A percentile compares a stretch with the other conserved stretches of the same genome.
Evolutionary conservation across 30 jellyfish, hydroid and myxozoan species (phyloP).

Genomic region (Aurelia coerulea): DNA sequence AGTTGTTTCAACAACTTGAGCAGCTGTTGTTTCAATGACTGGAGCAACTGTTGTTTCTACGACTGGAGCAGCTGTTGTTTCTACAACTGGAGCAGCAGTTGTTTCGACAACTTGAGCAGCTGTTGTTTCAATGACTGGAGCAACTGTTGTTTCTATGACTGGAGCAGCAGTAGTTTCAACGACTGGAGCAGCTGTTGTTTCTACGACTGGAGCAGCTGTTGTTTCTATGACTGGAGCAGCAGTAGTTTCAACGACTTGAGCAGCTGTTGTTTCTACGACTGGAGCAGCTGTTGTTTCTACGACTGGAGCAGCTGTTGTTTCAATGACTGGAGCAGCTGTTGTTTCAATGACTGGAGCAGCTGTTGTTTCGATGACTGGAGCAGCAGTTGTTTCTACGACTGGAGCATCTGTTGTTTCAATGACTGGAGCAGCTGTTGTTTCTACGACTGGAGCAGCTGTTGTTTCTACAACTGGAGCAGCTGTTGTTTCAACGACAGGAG

Average conservation of each 20-base stretch:
- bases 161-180: constrained; percentile 17
- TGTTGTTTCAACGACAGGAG: constrained; percentile 4
- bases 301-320: constrained; percentile 22
- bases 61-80: constrained; percentile 1
- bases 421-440: constrained; percentile 20
- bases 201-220: constrained; percentile 1
- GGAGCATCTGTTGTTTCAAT: constrained; percentile 11
- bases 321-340: constrained; percentile 8
- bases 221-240: constrained; percentile 9
- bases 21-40: constrained; percentile 6
- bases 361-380: neutral
- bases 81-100: too few species aligned
- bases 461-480: constrained; percentile 7
- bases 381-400: constrained; percentile 1
- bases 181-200: constrained; percentile 17
- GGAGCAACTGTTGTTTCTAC: neutral
- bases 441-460: constrained; percentile 2
- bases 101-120: constrained; percentile 30
- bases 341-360: constrained; percentile 5
- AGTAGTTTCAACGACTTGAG: neutral
- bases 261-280: constrained; percentile 3
- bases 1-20: constrained; percentile 25
- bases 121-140: neutral
- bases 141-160: neutral
- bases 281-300: constrained; percentile 12